Evolutionary conservation across 2,113 vertebrate species (phyloP).

Genomic region (Zosterops lateralis): DNA sequence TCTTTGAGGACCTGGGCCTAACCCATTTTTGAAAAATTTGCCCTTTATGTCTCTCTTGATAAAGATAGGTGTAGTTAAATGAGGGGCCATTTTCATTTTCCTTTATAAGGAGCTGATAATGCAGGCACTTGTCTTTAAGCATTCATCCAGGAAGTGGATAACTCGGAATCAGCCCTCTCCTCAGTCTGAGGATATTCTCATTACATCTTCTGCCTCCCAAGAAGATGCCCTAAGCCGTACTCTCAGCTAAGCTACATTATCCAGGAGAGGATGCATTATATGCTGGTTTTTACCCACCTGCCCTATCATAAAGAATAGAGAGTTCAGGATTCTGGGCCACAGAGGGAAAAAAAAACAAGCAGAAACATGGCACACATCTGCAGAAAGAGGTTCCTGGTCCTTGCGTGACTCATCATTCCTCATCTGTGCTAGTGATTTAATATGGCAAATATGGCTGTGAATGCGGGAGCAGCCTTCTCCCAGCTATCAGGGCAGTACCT

Average conservation of each 20-base stretch:
- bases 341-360: not conserved
- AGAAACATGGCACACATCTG: not conserved
- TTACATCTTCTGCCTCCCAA: constrained; percentile 18
- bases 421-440: not conserved
- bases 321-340: not conserved
- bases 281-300: not conserved
- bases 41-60: constrained; percentile 56
- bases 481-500: not conserved
- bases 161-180: constrained; percentile 19
- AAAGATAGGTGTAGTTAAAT: constrained; percentile 46
- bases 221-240: not conserved
- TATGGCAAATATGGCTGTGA: not conserved
- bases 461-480: not conserved
- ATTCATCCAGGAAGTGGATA: constrained; percentile 40
- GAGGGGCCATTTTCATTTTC: constrained; percentile 56
- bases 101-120: constrained; percentile 49
- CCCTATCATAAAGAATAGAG: not conserved
- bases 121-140: constrained; percentile 52
- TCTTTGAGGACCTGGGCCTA: constrained; percentile 50
- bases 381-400: not conserved
- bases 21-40: constrained; percentile 52
- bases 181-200: constrained; percentile 20
- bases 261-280: not conserved
- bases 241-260: not conserved
- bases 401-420: not conserved